phyloP scores from a whole-genome alignment of 2,113 vertebrate genomes.

The Limnothrissa miodon region DNA sequence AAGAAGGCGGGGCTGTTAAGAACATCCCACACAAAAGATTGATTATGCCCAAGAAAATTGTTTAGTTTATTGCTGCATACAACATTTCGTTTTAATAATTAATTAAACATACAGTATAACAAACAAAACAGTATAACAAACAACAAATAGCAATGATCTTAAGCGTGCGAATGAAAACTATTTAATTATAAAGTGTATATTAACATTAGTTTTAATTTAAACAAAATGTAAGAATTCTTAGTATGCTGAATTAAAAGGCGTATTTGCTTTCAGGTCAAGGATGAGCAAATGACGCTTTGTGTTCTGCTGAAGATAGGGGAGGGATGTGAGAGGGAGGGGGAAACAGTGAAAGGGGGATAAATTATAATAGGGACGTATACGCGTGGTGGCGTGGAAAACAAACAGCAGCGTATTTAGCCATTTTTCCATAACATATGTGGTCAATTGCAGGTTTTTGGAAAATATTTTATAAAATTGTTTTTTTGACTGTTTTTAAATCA shows the following conservation, averaged over 20 bases:
- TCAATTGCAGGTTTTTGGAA: neutral
- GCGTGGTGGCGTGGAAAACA: conserved; percentile 25
- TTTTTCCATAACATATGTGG: conserved; percentile 1
- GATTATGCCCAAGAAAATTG: too few relatives aligned
- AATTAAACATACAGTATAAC: neutral
- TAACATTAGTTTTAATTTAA: neutral
- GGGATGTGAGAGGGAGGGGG: conserved; percentile 36
- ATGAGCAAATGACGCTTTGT: conserved; percentile 8
- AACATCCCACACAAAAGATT: neutral
- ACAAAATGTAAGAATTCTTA: neutral
- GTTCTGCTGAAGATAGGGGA: conserved; percentile 32
- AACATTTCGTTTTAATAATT: neutral
- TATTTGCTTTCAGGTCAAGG: neutral
- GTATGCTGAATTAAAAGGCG: neutral
- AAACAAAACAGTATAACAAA: neutral
- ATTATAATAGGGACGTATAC: conserved; percentile 51
- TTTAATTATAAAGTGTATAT: neutral
- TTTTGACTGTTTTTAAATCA: neutral
- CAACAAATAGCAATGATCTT: too few relatives aligned
- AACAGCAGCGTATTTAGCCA: conserved; percentile 23
- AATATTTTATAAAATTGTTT: neutral
- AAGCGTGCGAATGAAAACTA: neutral
- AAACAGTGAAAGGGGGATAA: conserved; percentile 37
- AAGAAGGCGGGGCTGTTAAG: neutral
- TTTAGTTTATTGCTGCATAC: neutral